phyloP scores from a whole-genome alignment of 1,140 invertebrate species.

The Anastrepha ludens region DNA sequence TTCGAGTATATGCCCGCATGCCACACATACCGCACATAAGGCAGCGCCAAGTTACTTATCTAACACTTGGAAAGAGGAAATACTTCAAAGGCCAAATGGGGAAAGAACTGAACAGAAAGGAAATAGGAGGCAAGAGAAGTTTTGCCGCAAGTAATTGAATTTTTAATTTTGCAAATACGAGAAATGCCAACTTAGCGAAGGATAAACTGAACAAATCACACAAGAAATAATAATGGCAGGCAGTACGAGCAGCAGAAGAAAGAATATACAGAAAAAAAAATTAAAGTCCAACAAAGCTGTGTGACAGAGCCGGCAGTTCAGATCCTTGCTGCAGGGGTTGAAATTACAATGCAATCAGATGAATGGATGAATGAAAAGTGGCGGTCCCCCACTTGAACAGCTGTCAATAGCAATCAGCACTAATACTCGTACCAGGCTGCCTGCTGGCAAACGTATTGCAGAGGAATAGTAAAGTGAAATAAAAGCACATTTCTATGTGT shows the following conservation, averaged over 20 bases:
- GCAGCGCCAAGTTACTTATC: neutral
- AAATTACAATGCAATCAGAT: conserved; percentile 51
- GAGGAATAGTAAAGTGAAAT: neutral
- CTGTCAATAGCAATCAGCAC: conserved; percentile 60
- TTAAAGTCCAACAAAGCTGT: neutral
- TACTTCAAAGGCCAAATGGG: conserved; percentile 48
- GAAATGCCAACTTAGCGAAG: conserved; percentile 50
- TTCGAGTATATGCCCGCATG: neutral
- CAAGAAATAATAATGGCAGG: conserved; percentile 32
- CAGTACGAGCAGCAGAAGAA: neutral
- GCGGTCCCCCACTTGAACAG: conserved; percentile 52
- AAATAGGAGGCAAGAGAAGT: neutral
- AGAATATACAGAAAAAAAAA: neutral
- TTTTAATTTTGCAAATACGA: conserved; percentile 56
- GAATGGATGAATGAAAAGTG: conserved; percentile 42
- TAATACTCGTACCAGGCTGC: neutral
- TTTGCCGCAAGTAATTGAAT: conserved; percentile 57
- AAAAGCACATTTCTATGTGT: too few relatives aligned
- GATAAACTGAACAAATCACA: conserved; percentile 48
- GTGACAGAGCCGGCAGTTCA: neutral
- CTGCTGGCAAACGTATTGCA: neutral
- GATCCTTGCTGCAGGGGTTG: conserved; percentile 52
- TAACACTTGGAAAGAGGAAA: conserved; percentile 53
- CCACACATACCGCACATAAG: neutral
- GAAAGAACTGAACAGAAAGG: neutral